Evolutionary conservation across 2,888 invertebrate genomes (phyloP).

Genomic region (Aporophyla lueneburgensis): DNA sequence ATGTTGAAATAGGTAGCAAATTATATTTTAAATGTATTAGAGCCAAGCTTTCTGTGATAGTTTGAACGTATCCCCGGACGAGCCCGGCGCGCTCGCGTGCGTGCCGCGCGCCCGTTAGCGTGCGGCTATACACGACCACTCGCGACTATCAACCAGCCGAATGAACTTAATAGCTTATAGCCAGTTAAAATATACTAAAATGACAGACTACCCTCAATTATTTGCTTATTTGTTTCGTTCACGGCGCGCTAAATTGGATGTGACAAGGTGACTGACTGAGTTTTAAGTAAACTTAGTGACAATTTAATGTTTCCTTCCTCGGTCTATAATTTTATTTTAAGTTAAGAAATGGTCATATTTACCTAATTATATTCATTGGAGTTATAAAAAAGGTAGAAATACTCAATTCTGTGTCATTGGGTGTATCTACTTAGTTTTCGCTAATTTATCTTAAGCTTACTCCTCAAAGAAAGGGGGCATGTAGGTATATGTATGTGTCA

Average conservation of each 20-base stretch:
- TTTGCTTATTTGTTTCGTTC: constrained; percentile 9
- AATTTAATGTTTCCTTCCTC: not conserved
- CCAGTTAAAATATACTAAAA: constrained; percentile 10
- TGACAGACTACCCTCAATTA: constrained; percentile 12
- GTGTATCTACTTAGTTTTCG: not conserved
- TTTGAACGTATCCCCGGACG: not conserved
- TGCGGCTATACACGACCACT: constrained; percentile 10
- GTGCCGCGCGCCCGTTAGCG: constrained; percentile 20
- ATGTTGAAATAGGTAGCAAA: not conserved
- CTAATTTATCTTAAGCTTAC: not conserved
- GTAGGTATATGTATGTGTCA: not conserved
- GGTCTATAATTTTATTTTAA: not conserved
- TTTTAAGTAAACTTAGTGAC: not conserved
- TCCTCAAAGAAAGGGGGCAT: not conserved
- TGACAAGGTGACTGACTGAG: constrained; percentile 1
- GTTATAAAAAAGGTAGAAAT: not conserved
- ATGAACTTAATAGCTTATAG: constrained; percentile 6
- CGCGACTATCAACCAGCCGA: not conserved
- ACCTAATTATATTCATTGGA: not conserved
- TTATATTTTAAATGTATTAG: not conserved
- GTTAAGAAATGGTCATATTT: not conserved
- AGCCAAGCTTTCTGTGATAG: not conserved
- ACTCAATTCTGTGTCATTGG: no score
- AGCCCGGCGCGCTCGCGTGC: not conserved
- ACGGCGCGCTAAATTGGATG: not conserved